phyloP scores from a whole-genome alignment of 2,113 vertebrate species.

The Trogon surrucura region DNA sequence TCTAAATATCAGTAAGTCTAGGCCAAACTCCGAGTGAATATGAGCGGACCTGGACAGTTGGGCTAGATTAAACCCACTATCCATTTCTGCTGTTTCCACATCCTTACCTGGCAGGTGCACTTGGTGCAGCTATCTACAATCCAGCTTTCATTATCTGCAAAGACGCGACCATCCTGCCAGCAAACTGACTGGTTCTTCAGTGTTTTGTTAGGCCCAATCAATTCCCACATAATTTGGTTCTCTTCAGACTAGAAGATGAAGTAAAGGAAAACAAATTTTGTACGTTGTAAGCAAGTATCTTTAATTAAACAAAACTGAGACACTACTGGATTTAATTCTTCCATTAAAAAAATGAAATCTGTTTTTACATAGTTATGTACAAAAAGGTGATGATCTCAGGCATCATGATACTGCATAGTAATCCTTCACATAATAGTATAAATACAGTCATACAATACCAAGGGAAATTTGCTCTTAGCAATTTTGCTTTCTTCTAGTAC shows the following conservation, averaged over 20 bases:
- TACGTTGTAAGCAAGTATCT: not conserved
- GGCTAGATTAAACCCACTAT: not conserved
- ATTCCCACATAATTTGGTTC: slow-evolving; percentile 93
- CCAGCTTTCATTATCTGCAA: slow-evolving; percentile 94
- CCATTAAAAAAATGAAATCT: not conserved
- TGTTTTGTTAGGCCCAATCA: slow-evolving; percentile 86
- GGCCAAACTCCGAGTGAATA: not conserved
- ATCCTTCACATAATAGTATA: not conserved
- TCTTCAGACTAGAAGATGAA: slow-evolving; percentile 85
- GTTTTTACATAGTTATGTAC: not conserved
- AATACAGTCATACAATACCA: not conserved
- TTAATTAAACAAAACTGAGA: not conserved
- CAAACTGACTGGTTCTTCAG: slow-evolving; percentile 89
- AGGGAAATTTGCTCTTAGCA: not conserved
- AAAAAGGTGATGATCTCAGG: not conserved
- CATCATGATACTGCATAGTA: not conserved
- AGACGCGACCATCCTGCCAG: slow-evolving; percentile 96
- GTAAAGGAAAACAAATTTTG: not conserved
- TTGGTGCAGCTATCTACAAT: slow-evolving; percentile 97
- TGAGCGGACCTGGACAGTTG: not conserved
- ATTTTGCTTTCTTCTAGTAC: not conserved
- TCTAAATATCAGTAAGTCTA: not conserved
- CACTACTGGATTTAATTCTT: not conserved
- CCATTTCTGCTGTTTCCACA: not conserved
- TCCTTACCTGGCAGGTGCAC: slow-evolving; percentile 91